Evolutionary conservation across 37 sponge, comb jelly and placozoan species (phyloP), one percentile per base, ranked within the genome.

Genomic region (Halichondria panicea): DNA sequence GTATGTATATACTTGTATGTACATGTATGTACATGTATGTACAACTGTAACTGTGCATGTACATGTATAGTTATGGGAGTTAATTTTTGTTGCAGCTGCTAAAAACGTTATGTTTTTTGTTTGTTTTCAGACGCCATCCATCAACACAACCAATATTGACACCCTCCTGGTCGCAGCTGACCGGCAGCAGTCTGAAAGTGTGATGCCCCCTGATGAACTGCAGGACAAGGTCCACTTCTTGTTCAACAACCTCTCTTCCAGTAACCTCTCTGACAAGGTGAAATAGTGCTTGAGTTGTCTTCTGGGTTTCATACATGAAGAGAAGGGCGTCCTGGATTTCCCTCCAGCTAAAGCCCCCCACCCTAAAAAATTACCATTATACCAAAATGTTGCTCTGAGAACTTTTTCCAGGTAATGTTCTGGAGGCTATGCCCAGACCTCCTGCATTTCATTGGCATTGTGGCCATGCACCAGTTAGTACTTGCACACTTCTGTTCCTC

Each of bases 191-290:
- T 76, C 59, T 18, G 79, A 78, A 41, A 61, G 39, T 30, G 34
- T 66, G 25, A 67, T 67, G n/a, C 99, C 99, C 35, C 83, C 99
- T 0, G 91, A 92, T 33, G 92, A 71, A 6, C 43, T 95, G 0
- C 93, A 90, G 43, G 99, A 98, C 36, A 92, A 88, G 64, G 71
- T 95, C 4, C 93, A 86, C 55, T 98, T 98, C 63, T 88, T 95
- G 40, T 98, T 98, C 85, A 98, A 98, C 61, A 98, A 98, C 71
- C 80, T 98, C 24, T 94, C 99, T 33, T 62, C 85, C 41, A 66
- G 63, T 59, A 98, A 90, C 68, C 78, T 98, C 9, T 60, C 78
- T 7, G 88, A 93, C 61, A 97, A 97, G 84, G 96, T 89, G 35
- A 24, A n/a, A n/a, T n/a, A n/a, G 33, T 66, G 15, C 5, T 2